phyloP scores from a whole-genome alignment of 2,797 vertebrate genomes.

The Falco cherrug region DNA sequence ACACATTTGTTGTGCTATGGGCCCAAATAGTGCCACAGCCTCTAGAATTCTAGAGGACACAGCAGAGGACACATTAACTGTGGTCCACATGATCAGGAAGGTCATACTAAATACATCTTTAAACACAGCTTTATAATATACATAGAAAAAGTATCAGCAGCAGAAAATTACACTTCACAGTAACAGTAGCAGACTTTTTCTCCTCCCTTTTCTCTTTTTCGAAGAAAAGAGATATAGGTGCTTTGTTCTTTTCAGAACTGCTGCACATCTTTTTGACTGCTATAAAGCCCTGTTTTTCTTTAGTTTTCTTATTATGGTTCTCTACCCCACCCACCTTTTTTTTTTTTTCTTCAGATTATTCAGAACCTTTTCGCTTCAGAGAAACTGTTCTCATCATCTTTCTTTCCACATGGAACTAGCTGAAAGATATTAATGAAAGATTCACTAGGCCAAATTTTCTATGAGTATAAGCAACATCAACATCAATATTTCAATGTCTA shows the following conservation, averaged over 20 bases:
- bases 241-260: neutral
- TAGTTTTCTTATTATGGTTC: neutral
- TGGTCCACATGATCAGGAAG: neutral
- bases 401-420: slow-evolving; percentile 65
- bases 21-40: neutral
- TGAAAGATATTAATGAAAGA: slow-evolving; percentile 86
- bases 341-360: slow-evolving; percentile 22
- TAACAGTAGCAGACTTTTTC: neutral
- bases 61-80: neutral
- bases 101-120: neutral
- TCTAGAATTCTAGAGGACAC: neutral
- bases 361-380: slow-evolving; percentile 45
- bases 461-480: slow-evolving; percentile 77
- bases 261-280: neutral
- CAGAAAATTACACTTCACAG: neutral
- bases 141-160: neutral
- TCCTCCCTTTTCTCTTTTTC: neutral
- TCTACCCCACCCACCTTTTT: neutral
- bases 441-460: slow-evolving; percentile 84
- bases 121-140: neutral
- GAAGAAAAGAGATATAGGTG: neutral
- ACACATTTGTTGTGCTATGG: neutral
- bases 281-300: neutral
- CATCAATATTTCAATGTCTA: slow-evolving; percentile 87
- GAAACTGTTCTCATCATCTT: slow-evolving; percentile 53